Percentiles rank a stretch among this genome's conserved stretches.
Evolutionary conservation across 2,797 vertebrate species (phyloP).

Genomic region (Dromococcyx pavoninus): DNA sequence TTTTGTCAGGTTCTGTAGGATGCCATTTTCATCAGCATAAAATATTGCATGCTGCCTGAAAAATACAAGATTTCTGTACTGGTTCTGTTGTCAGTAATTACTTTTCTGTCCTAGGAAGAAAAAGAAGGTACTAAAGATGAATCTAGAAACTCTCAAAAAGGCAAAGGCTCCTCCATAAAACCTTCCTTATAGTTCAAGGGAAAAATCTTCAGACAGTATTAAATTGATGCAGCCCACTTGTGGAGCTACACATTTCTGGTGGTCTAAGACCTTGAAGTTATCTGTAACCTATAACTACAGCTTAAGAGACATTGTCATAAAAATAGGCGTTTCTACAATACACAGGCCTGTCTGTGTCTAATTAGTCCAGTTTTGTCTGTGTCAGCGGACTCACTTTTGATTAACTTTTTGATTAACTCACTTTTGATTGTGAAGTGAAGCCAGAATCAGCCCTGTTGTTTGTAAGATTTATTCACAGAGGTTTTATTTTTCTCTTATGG

Average conservation of each 20-base stretch:
- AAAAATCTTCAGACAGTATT: background rate
- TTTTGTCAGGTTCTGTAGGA: background rate
- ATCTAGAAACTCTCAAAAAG: background rate
- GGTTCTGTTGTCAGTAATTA: background rate
- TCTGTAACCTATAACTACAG: slow-evolving; percentile 1
- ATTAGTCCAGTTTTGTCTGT: slow-evolving; percentile 12
- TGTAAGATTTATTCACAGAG: background rate
- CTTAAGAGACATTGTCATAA: background rate
- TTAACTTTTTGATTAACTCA: too few relatives aligned
- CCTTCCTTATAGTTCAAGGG: background rate
- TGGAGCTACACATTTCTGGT: background rate
- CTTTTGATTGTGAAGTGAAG: background rate
- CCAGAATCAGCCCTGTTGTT: background rate
- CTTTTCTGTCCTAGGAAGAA: background rate
- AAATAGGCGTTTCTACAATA: background rate
- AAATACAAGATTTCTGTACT: background rate
- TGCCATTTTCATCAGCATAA: background rate
- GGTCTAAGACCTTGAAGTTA: background rate
- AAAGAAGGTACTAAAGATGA: background rate
- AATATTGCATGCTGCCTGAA: background rate
- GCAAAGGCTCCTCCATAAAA: background rate
- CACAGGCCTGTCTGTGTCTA: background rate
- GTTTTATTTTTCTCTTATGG: background rate
- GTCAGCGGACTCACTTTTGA: background rate
- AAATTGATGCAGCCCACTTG: background rate